Conservation (phyloP, 1,140 invertebrate genomes). For the Leucophenga varia region DNA sequence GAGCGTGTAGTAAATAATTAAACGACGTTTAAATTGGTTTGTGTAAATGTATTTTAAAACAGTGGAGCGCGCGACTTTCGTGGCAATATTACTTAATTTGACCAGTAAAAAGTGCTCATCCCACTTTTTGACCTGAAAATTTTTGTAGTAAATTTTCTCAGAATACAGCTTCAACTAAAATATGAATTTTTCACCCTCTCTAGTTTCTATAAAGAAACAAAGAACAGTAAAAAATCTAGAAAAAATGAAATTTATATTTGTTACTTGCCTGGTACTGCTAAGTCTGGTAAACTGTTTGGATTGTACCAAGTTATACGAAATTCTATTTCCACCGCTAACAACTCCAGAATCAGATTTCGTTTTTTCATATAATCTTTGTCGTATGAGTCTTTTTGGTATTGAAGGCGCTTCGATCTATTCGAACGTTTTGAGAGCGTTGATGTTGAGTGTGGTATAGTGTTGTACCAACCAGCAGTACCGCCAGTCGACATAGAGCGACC, state of each 20-base stretch:
- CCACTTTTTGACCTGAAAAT: too few species aligned
- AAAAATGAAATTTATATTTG: neutral
- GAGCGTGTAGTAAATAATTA: too few species aligned
- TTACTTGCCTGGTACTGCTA: slow-evolving; percentile 60
- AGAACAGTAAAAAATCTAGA: neutral
- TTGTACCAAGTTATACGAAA: slow-evolving; percentile 95
- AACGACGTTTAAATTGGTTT: too few species aligned
- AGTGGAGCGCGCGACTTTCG: too few species aligned
- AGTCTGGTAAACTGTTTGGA: slow-evolving; percentile 76
- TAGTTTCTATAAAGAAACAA: neutral
- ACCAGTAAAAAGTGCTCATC: too few species aligned
- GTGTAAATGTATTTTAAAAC: too few species aligned
- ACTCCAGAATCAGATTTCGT: slow-evolving; percentile 88
- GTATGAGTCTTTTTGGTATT: slow-evolving; percentile 71
- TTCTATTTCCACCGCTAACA: slow-evolving; percentile 92
- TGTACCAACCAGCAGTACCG: slow-evolving; percentile 78
- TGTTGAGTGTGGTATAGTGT: slow-evolving; percentile 73
- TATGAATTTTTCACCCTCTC: too few species aligned
- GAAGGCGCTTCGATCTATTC: slow-evolving; percentile 68
- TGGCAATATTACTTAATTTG: too few species aligned
- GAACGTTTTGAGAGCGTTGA: slow-evolving; percentile 79
- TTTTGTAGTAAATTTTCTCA: too few species aligned
- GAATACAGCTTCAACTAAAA: too few species aligned
- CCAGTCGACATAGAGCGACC: slow-evolving; percentile 66
- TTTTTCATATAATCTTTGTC: slow-evolving; percentile 95